A percentile compares a stretch with the other conserved stretches of the same genome.
phyloP scores from a whole-genome alignment of 2,888 invertebrate genomes.

The Galeopsomyia nigrocyanea region DNA sequence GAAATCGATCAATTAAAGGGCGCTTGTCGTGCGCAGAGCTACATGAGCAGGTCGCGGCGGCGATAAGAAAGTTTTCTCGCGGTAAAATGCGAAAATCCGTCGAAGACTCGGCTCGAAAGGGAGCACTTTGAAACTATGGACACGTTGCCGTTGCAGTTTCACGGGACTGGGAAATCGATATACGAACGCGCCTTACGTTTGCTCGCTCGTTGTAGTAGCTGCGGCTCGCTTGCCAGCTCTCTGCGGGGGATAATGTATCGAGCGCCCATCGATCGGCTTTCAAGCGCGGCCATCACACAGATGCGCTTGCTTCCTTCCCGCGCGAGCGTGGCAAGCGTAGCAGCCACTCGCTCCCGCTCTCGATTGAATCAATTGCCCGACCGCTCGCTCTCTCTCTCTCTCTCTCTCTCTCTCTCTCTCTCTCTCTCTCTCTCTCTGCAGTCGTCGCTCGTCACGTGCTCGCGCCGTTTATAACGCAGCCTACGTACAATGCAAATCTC shows the following conservation, averaged over 20 bases:
- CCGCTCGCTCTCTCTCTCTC: slow-evolving; percentile 18
- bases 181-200: slow-evolving; percentile 23
- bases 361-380: slow-evolving; percentile 48
- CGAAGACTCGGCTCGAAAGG: background rate
- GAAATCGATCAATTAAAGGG: too few relatives aligned
- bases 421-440: slow-evolving; percentile 3
- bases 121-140: slow-evolving; percentile 38
- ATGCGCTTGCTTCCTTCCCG: slow-evolving; percentile 22
- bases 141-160: slow-evolving; percentile 39
- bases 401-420: slow-evolving; percentile 13
- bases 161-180: slow-evolving; percentile 40
- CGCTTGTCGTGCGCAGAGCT: too few relatives aligned
- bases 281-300: slow-evolving; percentile 40
- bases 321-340: background rate
- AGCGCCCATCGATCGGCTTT: slow-evolving; percentile 43
- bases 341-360: slow-evolving; percentile 7
- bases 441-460: slow-evolving; percentile 36
- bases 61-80: slow-evolving; percentile 28
- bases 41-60: background rate
- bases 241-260: slow-evolving; percentile 30
- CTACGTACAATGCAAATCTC: slow-evolving; percentile 39
- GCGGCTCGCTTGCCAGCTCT: too few relatives aligned
- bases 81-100: slow-evolving; percentile 18
- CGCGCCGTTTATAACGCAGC: slow-evolving; percentile 33
- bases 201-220: too few relatives aligned